Conservation (phyloP, 2,113 vertebrate genomes). For the Haplochromis vanheusdeni region DNA sequence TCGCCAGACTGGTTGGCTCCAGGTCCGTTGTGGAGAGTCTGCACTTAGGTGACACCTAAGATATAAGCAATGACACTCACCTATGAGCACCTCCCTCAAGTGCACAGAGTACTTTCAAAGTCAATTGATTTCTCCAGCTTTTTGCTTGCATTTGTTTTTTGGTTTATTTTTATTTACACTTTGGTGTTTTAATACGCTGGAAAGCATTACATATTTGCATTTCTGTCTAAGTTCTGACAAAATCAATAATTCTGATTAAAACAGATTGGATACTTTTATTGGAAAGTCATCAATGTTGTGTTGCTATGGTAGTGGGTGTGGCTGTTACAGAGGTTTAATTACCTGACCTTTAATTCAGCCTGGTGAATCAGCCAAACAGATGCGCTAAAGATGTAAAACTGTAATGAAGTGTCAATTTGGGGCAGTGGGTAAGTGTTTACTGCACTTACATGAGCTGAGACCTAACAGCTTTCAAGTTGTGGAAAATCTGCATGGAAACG, state of each 20-base stretch:
- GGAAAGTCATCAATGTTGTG: neutral
- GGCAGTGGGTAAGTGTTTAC: neutral
- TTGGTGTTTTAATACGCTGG: neutral
- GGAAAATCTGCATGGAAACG: neutral
- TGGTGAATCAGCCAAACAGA: slow-evolving; percentile 3
- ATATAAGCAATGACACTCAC: slow-evolving; percentile 50
- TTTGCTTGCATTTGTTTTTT: neutral
- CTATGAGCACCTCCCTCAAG: slow-evolving; percentile 21
- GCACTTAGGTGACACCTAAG: slow-evolving; percentile 58
- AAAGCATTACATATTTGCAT: neutral
- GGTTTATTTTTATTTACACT: neutral
- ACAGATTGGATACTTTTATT: neutral
- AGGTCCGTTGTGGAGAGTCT: slow-evolving; percentile 39
- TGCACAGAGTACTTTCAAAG: slow-evolving; percentile 37
- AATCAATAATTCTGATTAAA: neutral
- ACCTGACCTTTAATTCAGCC: neutral
- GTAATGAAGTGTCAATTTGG: slow-evolving; percentile 13
- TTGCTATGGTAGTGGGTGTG: neutral
- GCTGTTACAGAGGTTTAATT: neutral
- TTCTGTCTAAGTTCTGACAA: neutral
- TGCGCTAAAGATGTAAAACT: slow-evolving; percentile 4
- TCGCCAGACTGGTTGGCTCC: slow-evolving; percentile 63
- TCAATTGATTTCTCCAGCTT: slow-evolving; percentile 31
- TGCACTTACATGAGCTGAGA: neutral
- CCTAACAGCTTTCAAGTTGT: neutral